Evolutionary conservation across 2,113 vertebrate species (phyloP), one percentile per base, ranked within the genome.

Genomic region (Girardinichthys multiradiatus): DNA sequence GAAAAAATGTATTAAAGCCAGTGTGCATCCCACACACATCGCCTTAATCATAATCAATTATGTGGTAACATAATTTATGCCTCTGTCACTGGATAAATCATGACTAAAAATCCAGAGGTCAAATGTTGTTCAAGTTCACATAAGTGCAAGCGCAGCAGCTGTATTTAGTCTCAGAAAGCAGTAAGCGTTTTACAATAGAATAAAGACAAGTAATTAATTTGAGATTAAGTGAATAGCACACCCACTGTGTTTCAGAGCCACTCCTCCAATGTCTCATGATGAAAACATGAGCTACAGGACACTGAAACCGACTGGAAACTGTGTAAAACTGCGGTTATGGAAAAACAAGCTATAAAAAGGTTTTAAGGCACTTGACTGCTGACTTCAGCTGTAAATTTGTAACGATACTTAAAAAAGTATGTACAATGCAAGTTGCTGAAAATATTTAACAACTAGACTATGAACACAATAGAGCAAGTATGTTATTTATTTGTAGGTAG

Each of bases 111-210:
- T 72, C 4, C 29, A 31, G 37, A 73, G 11, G 60, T 76, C 67
- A 72, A n/a, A 14, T 63, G 57, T 69, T 67, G 27, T 70, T 76
- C 13, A 72, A 74, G 58, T 77, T 84, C 59, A 64, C 67, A 83
- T 45, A 63, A 74, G 45, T 4, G 59, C 33, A 61, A 51, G 59
- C 58, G 48, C 66, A 70, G 62, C 57, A 80, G 63, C 78, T 72
- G 27, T 63, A n/a, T 30, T 29, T 70, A 9, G 28, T 60, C 33
- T 45, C 2, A 45, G 39, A 65, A 17, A 39, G 29, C 54, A 57
- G 26, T n/a, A 2, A 68, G 51, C 57, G 13, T 51, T 72, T 68
- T 17, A 68, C 51, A 68, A 68, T 19, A 45, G 19, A 29, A 39
- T 42, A 1, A 45, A 70, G 35, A 39, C 15, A 17, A 70, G 35